Base-by-base conservation (phyloP, 2,113 vertebrate species). In the Lycocorax pyrrhopterus region DNA sequence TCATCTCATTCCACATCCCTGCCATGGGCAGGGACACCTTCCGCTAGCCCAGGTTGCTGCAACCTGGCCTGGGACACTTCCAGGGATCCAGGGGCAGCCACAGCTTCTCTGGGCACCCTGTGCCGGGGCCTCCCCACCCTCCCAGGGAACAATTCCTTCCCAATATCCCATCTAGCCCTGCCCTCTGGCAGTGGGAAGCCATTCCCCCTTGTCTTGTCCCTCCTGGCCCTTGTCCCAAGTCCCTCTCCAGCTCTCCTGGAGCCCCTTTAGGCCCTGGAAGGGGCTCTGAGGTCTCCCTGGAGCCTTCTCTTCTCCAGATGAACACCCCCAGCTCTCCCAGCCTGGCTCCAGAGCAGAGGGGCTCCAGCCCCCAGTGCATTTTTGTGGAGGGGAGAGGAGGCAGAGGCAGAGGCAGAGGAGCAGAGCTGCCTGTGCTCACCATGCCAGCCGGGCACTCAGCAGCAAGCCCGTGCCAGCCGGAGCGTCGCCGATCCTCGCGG, bases 401-500 rank as follows among this genome's bases (percentile, higher is more conserved):
- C 32, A 53, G 64, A 4, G 52, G 75, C 32, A 53, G 64, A 4
- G 8, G 62, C 5, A 6, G 59, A 5, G 6, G 27, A 56, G 46
- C 43, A 69, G 83, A 67, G 62, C 35, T 79, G 58, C 44, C 56
- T 2, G 0, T 1, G 0, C 35, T 41, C 10, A 0, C 64, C 1
- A 0, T 35, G 60, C 62, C 78, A 79, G 55, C 5, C 8, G 4
- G 7, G 55, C 2, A 0, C 35, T 56, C 14, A 4, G 53, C 7
- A 16, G 37, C 0, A 5, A 77, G 44, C 51, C 74, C 1, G 1
- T 58, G 69, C 30, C 10, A 0, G 23, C 27, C 3, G 3, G 17
- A 69, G 22, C 2, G 2, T 32, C 0, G 0, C 39, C 0, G 5
- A 53, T 26, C n/a, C 35, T 41, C 2, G 14, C 4, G 1, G 46